phyloP scores from a whole-genome alignment of 1,140 invertebrate species.

The Drosophila suzukii region DNA sequence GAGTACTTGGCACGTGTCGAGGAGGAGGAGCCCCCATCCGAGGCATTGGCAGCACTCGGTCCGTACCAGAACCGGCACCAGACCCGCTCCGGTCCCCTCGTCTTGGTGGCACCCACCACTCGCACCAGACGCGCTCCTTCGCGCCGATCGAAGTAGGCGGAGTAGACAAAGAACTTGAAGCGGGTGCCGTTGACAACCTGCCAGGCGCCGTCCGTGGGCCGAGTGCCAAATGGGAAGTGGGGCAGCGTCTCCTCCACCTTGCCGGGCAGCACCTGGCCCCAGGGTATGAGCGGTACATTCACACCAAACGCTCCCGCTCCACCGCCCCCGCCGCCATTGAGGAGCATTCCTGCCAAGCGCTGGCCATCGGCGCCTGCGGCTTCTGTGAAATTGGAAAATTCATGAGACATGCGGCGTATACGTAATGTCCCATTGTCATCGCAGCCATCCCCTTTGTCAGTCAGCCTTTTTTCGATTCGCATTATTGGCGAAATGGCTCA shows the following conservation, averaged over 20 bases:
- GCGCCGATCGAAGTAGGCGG: slow-evolving; percentile 93
- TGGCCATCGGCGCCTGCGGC: slow-evolving; percentile 75
- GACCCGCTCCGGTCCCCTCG: slow-evolving; percentile 91
- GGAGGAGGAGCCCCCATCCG: slow-evolving; percentile 33
- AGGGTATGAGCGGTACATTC: slow-evolving; percentile 78
- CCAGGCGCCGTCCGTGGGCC: slow-evolving; percentile 86
- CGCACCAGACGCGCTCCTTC: slow-evolving; percentile 89
- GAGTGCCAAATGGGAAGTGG: slow-evolving; percentile 84
- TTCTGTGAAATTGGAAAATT: slow-evolving; percentile 63
- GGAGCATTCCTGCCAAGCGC: slow-evolving; percentile 73
- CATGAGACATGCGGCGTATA: slow-evolving; percentile 61
- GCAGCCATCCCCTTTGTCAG: slow-evolving; percentile 37
- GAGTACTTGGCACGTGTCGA: slow-evolving; percentile 80
- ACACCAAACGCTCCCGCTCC: slow-evolving; percentile 52
- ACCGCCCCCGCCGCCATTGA: slow-evolving; percentile 60
- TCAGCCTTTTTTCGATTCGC: slow-evolving; percentile 21
- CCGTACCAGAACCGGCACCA: slow-evolving; percentile 94
- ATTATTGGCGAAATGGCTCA: background rate
- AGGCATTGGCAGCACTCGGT: slow-evolving; percentile 59
- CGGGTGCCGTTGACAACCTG: slow-evolving; percentile 87
- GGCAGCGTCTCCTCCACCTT: slow-evolving; percentile 85
- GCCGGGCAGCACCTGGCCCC: slow-evolving; percentile 74
- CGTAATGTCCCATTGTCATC: slow-evolving; percentile 46
- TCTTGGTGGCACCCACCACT: slow-evolving; percentile 94
- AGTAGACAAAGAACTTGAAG: slow-evolving; percentile 96